Evolutionary conservation across 2,113 vertebrate species (phyloP), one percentile per base, ranked within the genome.

Genomic region (Poecilia latipinna): DNA sequence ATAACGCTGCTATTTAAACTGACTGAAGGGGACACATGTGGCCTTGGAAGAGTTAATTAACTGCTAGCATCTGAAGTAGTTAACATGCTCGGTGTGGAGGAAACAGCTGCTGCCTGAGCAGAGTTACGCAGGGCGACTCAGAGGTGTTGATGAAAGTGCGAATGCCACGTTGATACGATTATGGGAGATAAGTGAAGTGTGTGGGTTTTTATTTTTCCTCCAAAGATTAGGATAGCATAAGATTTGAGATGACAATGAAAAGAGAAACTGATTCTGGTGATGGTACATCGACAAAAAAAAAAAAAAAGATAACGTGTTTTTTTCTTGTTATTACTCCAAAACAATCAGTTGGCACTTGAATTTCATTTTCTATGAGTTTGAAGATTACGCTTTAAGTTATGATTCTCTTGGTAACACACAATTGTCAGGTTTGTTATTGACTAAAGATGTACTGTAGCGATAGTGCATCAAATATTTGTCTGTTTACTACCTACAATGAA

Each of bases 41-140:
- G 17, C 12, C 17, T 68, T 70, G 32, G 42, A 63, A 19, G 44
- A 54, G 51, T 70, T 61, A 54, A 64, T 74, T 42, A 61, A 66
- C 33, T 60, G 28, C 44, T 28, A 39, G 35, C 51, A n/a, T 31
- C 51, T 28, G 32, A 37, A 68, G 8, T 10, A 8, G 39, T 26
- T 29, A 28, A 32, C 10, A 57, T 1, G 42, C 44, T 8, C 10
- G 29, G 66, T n/a, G 60, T 69, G 8, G 26, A 54, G 44, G 29
- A 69, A 51, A 24, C 37, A 44, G 28, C 66, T 33, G 44, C 67
- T 69, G 29, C 44, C 24, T 22, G 17, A 54, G 31, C 68, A 60
- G 67, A 57, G 31, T 35, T 26, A 60, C 29, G 54, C 67, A 13
- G 48, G 17, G 29, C 48, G 33, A 31, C 44, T 69, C 44, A 60